Evolutionary conservation across 2,888 invertebrate species (phyloP), one percentile per base, ranked within the genome.

Genomic region (Orthosia incerta): DNA sequence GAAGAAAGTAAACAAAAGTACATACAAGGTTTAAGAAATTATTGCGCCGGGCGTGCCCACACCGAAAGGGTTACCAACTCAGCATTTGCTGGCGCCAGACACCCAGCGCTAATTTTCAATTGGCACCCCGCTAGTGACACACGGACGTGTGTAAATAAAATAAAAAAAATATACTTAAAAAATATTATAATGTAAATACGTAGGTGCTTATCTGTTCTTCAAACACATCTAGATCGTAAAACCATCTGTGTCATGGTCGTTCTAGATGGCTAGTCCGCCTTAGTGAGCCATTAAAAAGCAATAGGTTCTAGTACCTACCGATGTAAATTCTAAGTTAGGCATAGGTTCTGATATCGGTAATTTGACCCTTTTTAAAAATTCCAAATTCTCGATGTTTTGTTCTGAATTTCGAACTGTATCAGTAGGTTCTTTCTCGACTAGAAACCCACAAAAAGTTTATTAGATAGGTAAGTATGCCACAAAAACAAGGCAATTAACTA

Each of bases 231-330:
- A 51, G 46, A 74, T 39, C 23, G 51, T 11, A 31, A n/a, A 59
- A 23, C n/a, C n/a, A 74, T 71, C n/a, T 71, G 26, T 78, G 74
- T 71, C 79, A 74, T 39, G 31, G 74, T 39, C 50, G 9, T 48
- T 12, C 39, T 53, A 59, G 16, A 60, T 11, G 4, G 16, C 2
- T n/a, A 9, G 7, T 31, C 57, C 12, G 13, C 23, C 0, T 0
- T 4, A n/a, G 45, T 23, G n/a, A 51, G 51, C 16, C 0, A 26
- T 56, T 46, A 16, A 15, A 15, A 23, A 51, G 46, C 53, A 53
- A 39, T 9, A 0, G 31, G 31, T 26, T 23, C 4, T 13, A 20
- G 18, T 39, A 53, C 5, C 3, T 45, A 16, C 15, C 15, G 39
- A 39, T 39, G 39, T 23, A 26, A 13, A 66, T 31, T n/a, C 26